Percentiles rank a stretch among this genome's conserved stretches.
These are phyloP conservation scores for Galaxias olidus DNA, from an alignment of 2,797 vertebrate genomes.

Conservation along the genomic window DNA sequence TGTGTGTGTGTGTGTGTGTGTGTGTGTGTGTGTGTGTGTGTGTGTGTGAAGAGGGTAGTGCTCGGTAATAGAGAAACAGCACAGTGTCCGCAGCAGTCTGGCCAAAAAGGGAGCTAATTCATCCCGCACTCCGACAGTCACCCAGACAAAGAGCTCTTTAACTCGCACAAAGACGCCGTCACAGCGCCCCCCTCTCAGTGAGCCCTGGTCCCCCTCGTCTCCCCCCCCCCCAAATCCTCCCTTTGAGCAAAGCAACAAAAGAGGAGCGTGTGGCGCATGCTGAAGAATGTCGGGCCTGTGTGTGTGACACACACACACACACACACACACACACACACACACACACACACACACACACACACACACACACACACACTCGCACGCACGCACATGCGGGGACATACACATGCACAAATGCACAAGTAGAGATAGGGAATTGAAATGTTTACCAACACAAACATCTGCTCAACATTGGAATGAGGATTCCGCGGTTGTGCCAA, in stretches of 20 bases:
- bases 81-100: slow-evolving; percentile 13
- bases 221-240: neutral
- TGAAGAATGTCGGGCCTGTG: slow-evolving; percentile 9
- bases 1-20: neutral
- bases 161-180: slow-evolving; percentile 12
- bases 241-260: slow-evolving; percentile 33
- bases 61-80: slow-evolving; percentile 11
- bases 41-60: slow-evolving; percentile 1
- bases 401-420: neutral
- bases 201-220: neutral
- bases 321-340: neutral
- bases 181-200: neutral
- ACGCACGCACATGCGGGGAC: too few species aligned
- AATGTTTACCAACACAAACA: neutral
- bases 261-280: slow-evolving; percentile 22
- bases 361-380: neutral
- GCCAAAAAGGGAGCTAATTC: slow-evolving; percentile 13
- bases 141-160: slow-evolving; percentile 22
- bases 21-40: neutral
- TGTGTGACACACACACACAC: too few species aligned
- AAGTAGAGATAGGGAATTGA: neutral
- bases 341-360: neutral
- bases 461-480: slow-evolving; percentile 6
- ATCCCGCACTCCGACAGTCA: slow-evolving; percentile 17
- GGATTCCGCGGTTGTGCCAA: neutral